phyloP scores from a whole-genome alignment of 2,113 vertebrate genomes.

The Propithecus coquereli region DNA sequence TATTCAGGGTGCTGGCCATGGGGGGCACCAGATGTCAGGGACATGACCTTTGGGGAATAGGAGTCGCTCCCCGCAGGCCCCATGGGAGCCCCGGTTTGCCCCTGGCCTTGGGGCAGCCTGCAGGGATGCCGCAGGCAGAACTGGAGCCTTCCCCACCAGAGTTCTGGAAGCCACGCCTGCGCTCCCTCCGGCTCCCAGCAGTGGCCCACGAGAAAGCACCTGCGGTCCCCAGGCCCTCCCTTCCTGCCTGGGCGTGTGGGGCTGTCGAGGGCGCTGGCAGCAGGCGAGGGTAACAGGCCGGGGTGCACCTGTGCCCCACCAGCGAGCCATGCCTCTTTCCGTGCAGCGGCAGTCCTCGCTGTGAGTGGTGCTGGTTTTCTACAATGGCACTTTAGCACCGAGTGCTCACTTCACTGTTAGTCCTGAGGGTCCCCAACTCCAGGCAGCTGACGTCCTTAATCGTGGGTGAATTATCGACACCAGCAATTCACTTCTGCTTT shows the following conservation, averaged over 20 bases:
- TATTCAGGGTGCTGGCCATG: background rate
- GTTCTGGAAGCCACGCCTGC: fast-evolving
- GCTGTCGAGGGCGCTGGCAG: fast-evolving
- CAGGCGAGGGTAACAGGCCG: background rate
- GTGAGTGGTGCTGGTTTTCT: background rate
- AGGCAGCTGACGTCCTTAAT: background rate
- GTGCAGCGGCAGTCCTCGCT: background rate
- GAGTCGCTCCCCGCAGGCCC: background rate
- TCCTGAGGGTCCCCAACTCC: background rate
- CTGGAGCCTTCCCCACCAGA: background rate
- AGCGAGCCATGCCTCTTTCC: background rate
- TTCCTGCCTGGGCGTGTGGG: fast-evolving
- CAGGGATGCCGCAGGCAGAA: background rate
- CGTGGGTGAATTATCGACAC: background rate
- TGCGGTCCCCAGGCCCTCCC: fast-evolving
- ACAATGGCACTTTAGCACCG: background rate
- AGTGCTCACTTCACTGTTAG: background rate
- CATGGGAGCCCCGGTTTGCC: background rate
- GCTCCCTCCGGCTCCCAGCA: background rate
- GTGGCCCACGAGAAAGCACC: background rate
- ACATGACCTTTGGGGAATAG: background rate
- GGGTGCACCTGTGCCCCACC: background rate
- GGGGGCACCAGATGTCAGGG: background rate
- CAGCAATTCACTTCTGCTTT: background rate
- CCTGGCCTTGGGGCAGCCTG: background rate